These are phyloP conservation scores for Melinaea marsaeus DNA, from an alignment of 2,888 invertebrate genomes.

Conservation along the genomic window DNA sequence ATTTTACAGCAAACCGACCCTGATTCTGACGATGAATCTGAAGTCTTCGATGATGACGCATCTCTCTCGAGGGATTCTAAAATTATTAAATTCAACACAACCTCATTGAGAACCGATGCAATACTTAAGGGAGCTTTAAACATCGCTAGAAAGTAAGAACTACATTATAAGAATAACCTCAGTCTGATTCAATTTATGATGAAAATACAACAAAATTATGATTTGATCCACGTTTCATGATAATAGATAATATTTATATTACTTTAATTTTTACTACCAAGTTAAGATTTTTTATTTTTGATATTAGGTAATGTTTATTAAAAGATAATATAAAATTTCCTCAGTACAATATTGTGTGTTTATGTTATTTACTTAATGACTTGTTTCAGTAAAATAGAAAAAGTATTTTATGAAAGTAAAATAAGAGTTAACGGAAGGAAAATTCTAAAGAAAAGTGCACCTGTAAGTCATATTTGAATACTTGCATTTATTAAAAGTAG, in stretches of 20 bases:
- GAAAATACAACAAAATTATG: too few species aligned
- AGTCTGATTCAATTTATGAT: too few species aligned
- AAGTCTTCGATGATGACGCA: slow-evolving; percentile 61
- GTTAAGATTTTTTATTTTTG: too few species aligned
- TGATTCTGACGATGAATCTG: slow-evolving; percentile 77
- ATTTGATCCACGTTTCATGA: too few species aligned
- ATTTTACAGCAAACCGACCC: slow-evolving; percentile 53
- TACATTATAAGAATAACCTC: too few species aligned
- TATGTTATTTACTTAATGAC: slow-evolving; percentile 2
- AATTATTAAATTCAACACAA: slow-evolving; percentile 79
- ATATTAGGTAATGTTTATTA: too few species aligned
- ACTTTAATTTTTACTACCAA: too few species aligned
- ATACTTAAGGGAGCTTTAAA: slow-evolving; percentile 83
- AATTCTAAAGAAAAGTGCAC: slow-evolving; percentile 84
- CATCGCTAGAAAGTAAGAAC: slow-evolving; percentile 83
- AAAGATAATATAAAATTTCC: too few species aligned
- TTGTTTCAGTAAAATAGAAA: slow-evolving; percentile 85
- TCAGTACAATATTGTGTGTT: too few species aligned
- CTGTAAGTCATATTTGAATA: slow-evolving; percentile 67
- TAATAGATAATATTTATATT: too few species aligned
- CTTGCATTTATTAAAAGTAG: neutral
- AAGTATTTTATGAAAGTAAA: slow-evolving; percentile 87
- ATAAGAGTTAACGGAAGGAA: slow-evolving; percentile 88
- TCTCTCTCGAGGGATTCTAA: slow-evolving; percentile 81
- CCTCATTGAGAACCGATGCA: slow-evolving; percentile 83